These are phyloP conservation scores for Luperina nickerlii DNA, from an alignment of 2,888 invertebrate genomes.

Conservation along the genomic window DNA sequence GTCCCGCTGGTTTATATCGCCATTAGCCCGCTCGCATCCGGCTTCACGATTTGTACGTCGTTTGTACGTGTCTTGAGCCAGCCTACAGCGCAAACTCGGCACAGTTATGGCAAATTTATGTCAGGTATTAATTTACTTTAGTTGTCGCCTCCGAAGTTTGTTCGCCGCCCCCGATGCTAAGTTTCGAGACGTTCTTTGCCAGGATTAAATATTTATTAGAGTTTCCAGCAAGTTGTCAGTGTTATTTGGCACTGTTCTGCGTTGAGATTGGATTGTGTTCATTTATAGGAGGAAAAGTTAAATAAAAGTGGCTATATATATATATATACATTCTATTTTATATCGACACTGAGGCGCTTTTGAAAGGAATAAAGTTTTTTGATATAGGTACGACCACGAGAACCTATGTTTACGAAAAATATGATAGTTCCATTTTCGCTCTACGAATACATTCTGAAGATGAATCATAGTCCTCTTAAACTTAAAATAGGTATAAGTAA, in stretches of 20 bases:
- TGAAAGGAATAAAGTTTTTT: neutral
- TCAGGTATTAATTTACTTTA: constrained; percentile 90
- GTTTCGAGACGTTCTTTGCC: constrained; percentile 80
- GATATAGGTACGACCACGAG: neutral
- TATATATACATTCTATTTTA: constrained; percentile 52
- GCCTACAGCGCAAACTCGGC: constrained; percentile 82
- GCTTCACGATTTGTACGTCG: constrained; percentile 83
- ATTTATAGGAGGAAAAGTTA: constrained; percentile 56
- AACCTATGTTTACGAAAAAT: neutral
- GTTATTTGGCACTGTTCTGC: constrained; percentile 57
- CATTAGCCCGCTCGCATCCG: constrained; percentile 83
- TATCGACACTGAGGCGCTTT: constrained; percentile 27
- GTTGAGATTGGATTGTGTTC: constrained; percentile 51
- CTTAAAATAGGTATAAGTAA: neutral
- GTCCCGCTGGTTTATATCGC: constrained; percentile 84
- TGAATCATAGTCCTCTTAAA: neutral
- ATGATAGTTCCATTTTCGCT: neutral
- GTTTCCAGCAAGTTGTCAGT: constrained; percentile 71
- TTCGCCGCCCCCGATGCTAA: constrained; percentile 76
- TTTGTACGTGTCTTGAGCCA: constrained; percentile 83
- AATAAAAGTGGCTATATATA: constrained; percentile 63
- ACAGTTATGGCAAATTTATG: constrained; percentile 90
- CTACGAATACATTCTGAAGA: neutral
- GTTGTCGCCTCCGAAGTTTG: constrained; percentile 84
- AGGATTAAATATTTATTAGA: constrained; percentile 86